phyloP scores from a whole-genome alignment of 2,113 vertebrate genomes.

The Symphodus melops region DNA sequence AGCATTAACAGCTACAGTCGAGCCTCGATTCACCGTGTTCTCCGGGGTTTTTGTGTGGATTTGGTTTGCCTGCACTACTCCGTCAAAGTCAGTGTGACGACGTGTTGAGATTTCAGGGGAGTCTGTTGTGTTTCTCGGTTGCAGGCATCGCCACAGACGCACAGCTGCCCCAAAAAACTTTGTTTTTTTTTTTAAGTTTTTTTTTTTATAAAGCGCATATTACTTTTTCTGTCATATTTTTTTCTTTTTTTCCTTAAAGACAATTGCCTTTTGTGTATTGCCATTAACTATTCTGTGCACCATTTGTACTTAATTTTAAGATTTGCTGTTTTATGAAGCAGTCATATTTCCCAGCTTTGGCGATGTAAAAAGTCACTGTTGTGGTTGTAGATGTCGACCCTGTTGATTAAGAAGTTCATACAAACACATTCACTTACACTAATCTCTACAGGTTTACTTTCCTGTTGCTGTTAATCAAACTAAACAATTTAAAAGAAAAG shows the following conservation, averaged over 20 bases:
- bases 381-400: slow-evolving; percentile 15
- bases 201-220: slow-evolving; percentile 41
- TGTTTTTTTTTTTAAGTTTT: slow-evolving; percentile 23
- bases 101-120: slow-evolving; percentile 48
- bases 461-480: slow-evolving; percentile 1
- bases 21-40: slow-evolving; percentile 46
- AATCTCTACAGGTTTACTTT: slow-evolving; percentile 10
- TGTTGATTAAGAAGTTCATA: slow-evolving; percentile 26
- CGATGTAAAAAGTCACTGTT: slow-evolving; percentile 20
- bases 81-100: slow-evolving; percentile 41
- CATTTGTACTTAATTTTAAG: slow-evolving; percentile 75
- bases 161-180: slow-evolving; percentile 48
- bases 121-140: slow-evolving; percentile 39
- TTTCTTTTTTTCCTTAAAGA: slow-evolving; percentile 35
- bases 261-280: slow-evolving; percentile 64
- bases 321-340: slow-evolving; percentile 61
- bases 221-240: slow-evolving; percentile 5
- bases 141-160: slow-evolving; percentile 39
- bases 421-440: slow-evolving; percentile 5
- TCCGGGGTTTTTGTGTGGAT: slow-evolving; percentile 35
- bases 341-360: slow-evolving; percentile 48
- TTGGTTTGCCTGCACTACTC: slow-evolving; percentile 49
- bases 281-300: slow-evolving; percentile 70
- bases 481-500: slow-evolving; percentile 17
- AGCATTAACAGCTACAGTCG: slow-evolving; percentile 38